Base-by-base conservation (phyloP, 2,797 vertebrate genomes). In the Dendrocincla fuliginosa region DNA sequence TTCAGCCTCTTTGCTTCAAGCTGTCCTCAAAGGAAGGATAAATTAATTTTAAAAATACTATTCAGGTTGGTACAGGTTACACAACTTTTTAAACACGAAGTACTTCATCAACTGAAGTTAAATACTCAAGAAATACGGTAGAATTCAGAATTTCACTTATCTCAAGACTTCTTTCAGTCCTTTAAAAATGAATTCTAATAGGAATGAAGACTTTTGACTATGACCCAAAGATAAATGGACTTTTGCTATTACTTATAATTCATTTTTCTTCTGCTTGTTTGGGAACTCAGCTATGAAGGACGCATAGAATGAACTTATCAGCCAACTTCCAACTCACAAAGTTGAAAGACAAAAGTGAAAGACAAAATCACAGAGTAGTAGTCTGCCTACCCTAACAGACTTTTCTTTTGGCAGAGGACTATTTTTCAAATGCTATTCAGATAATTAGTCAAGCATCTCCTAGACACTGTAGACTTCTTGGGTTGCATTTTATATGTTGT, bases 401-500 rank as follows among this genome's bases (percentile, higher is more conserved):
- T 84, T 88, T 75, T 52, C 39, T 75, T 86, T 78, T 44, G 19
- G 44, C 78, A 56, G 32, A 76, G 28, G 24, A 60, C 13, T n/a
- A 10, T 19, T 67, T 85, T 73, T 83, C 16, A 4, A 35, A 60
- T 27, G 16, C 33, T 49, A 8, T 68, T 84, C 28, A 37, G 42
- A 47, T 60, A 71, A 81, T 27, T 2, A 63, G 39, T 64, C 20
- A 25, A 77, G 56, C 27, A 57, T 17, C 49, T 75, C 22, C n/a
- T 75, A 65, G 57, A 68, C 37, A 35, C 9, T 10, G 10, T 27
- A n/a, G 42, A 11, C 1, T 55, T 83, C 85, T 7, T 41, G 10
- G 10, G 8, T 6, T 78, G 13, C 9, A 59, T 71, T 87, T 76
- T n/a, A 53, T 3, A 2, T 1, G 1, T 0, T 63, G 16, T 11